Base-by-base conservation (phyloP, 2,888 invertebrate species). In the Habrosyne pyritoides region DNA sequence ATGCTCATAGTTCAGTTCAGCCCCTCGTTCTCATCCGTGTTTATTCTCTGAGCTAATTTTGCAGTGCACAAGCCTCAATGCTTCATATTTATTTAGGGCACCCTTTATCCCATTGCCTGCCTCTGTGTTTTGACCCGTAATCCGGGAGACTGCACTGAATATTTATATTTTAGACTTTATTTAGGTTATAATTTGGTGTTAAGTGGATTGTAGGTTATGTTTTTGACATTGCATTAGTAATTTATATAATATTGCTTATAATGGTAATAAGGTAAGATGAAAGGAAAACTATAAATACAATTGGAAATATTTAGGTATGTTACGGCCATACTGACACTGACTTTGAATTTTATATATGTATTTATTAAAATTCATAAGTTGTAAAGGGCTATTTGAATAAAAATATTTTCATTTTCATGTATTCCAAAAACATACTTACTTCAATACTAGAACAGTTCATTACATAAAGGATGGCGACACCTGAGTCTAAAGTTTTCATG, bases 11-110 rank as follows among this genome's bases (percentile, higher is more conserved):
- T 42, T 24, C 7, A 24, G 24, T 7, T 5, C 24, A 42, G 60
- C 66, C 61, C 69, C 62, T 67, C 60, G 69, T 66, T 66, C 53
- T 59, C 56, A 53, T 42, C 12, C 53, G 49, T 59, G 65, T 67
- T 65, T 69, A 73, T 75, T 72, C 70, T 66, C 68, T 63, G 64
- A 68, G 74, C 70, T 75, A 77, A 77, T 79, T 78, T 59, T 65
- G 59, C 61, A 60, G 67, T 64, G 71, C 68, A 68, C 65, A 68
- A 63, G 75, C 67, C 61, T 73, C 66, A 73, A 53, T 63, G 63
- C 42, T 18, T 18, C 42, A 18, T 42, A 42, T 42, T 42, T 42
- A 42, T 42, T 42, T 42, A 42, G 42, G 42, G 42, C 42, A 42
- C 42, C 42, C 42, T 42, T 42, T 18, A 42, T 42, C 2, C 42